These are phyloP conservation scores for Phenganax marumi DNA, from an alignment of 92 coral and sea anemone species.

Conservation along the genomic window DNA sequence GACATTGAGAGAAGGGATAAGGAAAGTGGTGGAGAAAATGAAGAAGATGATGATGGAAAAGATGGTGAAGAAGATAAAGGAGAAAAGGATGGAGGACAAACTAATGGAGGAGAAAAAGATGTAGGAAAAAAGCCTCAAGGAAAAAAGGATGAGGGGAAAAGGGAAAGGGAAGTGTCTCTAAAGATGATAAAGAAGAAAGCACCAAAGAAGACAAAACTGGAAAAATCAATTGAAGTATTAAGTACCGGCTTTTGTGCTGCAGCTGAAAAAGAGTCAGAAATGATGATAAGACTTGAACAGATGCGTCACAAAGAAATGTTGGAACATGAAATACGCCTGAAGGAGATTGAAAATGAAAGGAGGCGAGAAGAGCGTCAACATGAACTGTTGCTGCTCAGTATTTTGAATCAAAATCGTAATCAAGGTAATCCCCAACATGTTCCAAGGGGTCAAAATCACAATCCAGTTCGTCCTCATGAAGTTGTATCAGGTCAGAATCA, in stretches of 20 bases:
- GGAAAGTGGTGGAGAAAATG: background rate
- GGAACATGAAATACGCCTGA: slow-evolving; percentile 53
- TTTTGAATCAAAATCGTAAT: slow-evolving; percentile 48
- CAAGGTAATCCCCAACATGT: slow-evolving; percentile 46
- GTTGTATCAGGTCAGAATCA: too few species aligned
- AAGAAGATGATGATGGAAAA: background rate
- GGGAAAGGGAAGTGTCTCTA: background rate
- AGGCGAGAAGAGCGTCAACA: slow-evolving; percentile 54
- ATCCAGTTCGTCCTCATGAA: too few species aligned
- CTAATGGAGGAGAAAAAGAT: background rate
- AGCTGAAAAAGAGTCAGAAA: slow-evolving; percentile 46
- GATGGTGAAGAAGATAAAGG: background rate
- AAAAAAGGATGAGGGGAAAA: background rate
- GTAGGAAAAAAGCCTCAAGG: background rate
- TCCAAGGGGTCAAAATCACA: background rate
- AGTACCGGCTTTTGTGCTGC: slow-evolving; percentile 51
- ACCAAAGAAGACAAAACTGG: slow-evolving; percentile 52
- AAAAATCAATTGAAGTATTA: slow-evolving; percentile 53
- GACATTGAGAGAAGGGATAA: too few species aligned
- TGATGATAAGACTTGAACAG: slow-evolving; percentile 51
- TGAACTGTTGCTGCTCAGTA: slow-evolving; percentile 51
- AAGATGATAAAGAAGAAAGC: background rate
- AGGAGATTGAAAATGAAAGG: slow-evolving; percentile 52
- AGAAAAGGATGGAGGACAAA: background rate
- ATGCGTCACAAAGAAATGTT: slow-evolving; percentile 45